Conservation (phyloP, 2,888 invertebrate species). For the Metallyticus violacea region DNA sequence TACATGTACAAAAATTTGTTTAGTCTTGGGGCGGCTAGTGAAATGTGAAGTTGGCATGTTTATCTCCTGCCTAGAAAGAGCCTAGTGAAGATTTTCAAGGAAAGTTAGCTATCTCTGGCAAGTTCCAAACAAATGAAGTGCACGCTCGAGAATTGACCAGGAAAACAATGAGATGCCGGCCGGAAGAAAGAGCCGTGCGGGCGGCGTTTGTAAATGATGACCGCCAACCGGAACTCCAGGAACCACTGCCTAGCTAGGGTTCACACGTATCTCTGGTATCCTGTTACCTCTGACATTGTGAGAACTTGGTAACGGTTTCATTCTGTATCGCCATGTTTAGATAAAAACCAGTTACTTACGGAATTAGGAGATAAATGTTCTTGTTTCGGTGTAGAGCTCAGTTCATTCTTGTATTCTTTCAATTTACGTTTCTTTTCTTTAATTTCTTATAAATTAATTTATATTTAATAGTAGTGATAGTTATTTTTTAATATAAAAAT, state of each 20-base stretch:
- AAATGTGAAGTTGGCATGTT: neutral
- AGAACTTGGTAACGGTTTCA: neutral
- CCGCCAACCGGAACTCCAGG: neutral
- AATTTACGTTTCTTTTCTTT: no score
- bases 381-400: no score
- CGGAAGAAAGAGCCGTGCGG: neutral
- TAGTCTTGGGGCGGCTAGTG: neutral
- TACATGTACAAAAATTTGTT: no score
- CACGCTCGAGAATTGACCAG: neutral
- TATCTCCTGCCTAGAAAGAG: neutral
- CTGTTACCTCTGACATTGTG: neutral
- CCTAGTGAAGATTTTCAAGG: neutral
- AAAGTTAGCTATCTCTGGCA: neutral
- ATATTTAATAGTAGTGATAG: no score
- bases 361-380: no score
- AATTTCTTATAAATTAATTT: no score
- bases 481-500: no score
- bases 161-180: neutral
- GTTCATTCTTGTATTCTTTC: no score
- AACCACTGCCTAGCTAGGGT: neutral
- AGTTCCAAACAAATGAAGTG: neutral
- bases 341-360: no score
- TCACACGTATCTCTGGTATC: neutral
- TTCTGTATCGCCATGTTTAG: no score
- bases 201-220: neutral